These are phyloP conservation scores for Pollicipes pollicipes DNA, from an alignment of 1,140 invertebrate genomes.

Conservation along the genomic window DNA sequence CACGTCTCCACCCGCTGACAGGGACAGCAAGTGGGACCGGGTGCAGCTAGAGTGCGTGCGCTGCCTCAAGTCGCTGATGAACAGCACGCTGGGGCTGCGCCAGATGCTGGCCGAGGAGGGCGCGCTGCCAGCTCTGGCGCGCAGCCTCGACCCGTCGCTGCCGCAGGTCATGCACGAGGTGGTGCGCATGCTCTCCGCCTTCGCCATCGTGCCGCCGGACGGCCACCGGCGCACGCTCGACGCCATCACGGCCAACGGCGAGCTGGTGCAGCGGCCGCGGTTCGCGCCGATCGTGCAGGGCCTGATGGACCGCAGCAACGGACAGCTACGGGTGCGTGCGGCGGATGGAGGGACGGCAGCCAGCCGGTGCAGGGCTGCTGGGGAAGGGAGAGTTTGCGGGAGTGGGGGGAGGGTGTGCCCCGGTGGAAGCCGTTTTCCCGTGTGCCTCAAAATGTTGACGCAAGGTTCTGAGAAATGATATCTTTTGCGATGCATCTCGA, in stretches of 20 bases:
- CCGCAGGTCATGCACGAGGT: conserved; percentile 72
- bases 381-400: too few species aligned
- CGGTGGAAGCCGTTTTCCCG: too few species aligned
- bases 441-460: too few species aligned
- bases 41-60: conserved; percentile 81
- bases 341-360: conserved; percentile 6
- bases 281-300: conserved; percentile 77
- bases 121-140: conserved; percentile 67
- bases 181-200: conserved; percentile 61
- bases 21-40: conserved; percentile 37
- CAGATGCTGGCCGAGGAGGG: conserved; percentile 61
- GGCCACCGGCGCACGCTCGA: conserved; percentile 80
- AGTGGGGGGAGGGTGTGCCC: too few species aligned
- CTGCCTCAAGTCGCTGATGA: conserved; percentile 81
- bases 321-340: conserved; percentile 46
- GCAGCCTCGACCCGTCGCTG: conserved; percentile 59
- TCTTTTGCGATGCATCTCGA: too few species aligned
- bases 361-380: conserved; percentile 28
- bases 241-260: conserved; percentile 78
- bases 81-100: conserved; percentile 79
- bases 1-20: too few species aligned
- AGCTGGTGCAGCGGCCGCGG: conserved; percentile 53
- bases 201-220: conserved; percentile 61
- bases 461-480: too few species aligned
- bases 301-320: conserved; percentile 45